A percentile compares a stretch with the other conserved stretches of the same genome.
These are phyloP conservation scores for Drosophila meridiana DNA, from an alignment of 2,888 invertebrate species.

Conservation along the genomic window DNA sequence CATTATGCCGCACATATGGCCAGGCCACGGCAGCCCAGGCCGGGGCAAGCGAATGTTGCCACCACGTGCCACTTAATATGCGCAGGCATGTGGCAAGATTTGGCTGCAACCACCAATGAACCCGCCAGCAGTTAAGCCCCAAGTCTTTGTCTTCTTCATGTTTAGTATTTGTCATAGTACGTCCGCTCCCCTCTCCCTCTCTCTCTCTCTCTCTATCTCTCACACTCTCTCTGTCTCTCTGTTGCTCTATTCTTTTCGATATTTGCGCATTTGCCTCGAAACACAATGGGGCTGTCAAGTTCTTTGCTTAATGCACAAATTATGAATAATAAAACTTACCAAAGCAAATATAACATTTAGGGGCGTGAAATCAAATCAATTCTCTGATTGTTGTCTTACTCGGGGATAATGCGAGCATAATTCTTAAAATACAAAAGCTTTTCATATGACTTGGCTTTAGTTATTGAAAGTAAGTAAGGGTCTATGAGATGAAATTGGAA, in stretches of 20 bases:
- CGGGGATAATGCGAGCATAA: constrained; percentile 20
- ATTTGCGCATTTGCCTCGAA: constrained; percentile 43
- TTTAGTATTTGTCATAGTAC: constrained; percentile 37
- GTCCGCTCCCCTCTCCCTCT: too few relatives aligned
- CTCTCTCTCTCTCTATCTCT: neutral
- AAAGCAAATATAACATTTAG: constrained; percentile 17
- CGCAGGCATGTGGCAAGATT: constrained; percentile 74
- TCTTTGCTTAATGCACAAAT: constrained; percentile 32
- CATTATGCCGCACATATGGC: constrained; percentile 79
- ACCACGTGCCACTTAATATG: constrained; percentile 76
- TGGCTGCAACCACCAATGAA: constrained; percentile 47
- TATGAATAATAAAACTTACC: constrained; percentile 42
- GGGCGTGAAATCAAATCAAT: constrained; percentile 33
- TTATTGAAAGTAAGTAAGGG: neutral
- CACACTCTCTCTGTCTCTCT: neutral
- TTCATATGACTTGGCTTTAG: neutral
- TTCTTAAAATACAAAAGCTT: constrained; percentile 4
- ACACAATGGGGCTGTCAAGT: constrained; percentile 37
- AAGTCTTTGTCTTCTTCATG: constrained; percentile 31
- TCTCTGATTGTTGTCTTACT: constrained; percentile 23
- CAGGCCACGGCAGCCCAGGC: constrained; percentile 10
- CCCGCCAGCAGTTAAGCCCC: constrained; percentile 23
- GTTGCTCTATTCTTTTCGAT: constrained; percentile 33
- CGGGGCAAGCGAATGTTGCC: constrained; percentile 30
- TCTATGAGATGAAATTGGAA: neutral